Evolutionary conservation across 2,888 invertebrate genomes (phyloP), one percentile per base, ranked within the genome.

Genomic region (Eutolmus rufibarbis): DNA sequence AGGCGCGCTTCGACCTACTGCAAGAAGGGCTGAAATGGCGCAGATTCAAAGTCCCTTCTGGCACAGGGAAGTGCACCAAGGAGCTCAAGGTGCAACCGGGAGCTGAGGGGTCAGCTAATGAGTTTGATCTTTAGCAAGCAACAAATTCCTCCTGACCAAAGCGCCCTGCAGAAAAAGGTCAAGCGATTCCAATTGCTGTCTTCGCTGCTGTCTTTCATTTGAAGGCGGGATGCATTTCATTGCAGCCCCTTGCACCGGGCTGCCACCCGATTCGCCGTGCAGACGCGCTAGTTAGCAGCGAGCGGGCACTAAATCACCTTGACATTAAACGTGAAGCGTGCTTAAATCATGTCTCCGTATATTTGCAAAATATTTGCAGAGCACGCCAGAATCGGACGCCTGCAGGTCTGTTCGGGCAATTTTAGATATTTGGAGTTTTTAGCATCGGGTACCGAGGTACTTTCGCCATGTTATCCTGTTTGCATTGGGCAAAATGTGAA

Each of bases 241-340:
- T 66, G 66, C 12, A 12, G 8, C 66, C 8, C 28, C 28, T 8
- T 46, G 12, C 9, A 23, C 66, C 23, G 3, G n/a, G 51, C 12
- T 23, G 23, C 66, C 28, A 28, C 28, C 23, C 23, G 23, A 12
- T 12, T 19, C 66, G 66, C 28, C 66, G 23, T 66, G 19, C 66
- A 19, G 28, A 66, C 23, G 66, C 66, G 66, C 23, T 66, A 66
- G 23, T 66, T 66, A 66, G 66, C 28, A 66, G 66, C 66, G 12
- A 28, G 28, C 12, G 28, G 23, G 66, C 66, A 28, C 74, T 88
- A 28, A 89, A 88, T 88, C 88, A 88, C 86, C 81, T 51, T 89
- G 89, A 90, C 91, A 43, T 90, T 77, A 86, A 82, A 51, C 82
- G 86, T 76, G 74, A 86, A 88, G 66, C 86, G 82, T 87, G 84